These are phyloP conservation scores for Pachyramphus minor DNA, from an alignment of 2,113 vertebrate species.

Conservation along the genomic window DNA sequence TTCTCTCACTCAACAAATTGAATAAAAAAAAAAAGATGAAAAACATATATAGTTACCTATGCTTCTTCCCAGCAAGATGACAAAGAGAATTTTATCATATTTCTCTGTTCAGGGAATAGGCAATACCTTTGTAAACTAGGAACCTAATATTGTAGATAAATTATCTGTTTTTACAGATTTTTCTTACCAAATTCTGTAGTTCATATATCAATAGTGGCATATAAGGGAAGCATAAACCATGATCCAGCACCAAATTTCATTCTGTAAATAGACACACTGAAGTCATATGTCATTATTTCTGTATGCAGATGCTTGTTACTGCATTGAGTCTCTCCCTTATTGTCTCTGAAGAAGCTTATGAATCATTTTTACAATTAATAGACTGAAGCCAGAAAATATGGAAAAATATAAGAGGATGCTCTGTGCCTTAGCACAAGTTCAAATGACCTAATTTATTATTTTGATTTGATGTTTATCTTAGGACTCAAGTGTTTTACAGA, in stretches of 20 bases:
- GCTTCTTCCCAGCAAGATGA: neutral
- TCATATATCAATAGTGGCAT: neutral
- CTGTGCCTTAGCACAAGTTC: neutral
- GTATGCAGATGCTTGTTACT: neutral
- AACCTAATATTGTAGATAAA: neutral
- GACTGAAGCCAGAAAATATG: neutral
- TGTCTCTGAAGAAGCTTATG: neutral
- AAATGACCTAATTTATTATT: neutral
- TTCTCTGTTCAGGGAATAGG: neutral
- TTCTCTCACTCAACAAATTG: neutral
- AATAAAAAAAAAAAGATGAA: neutral
- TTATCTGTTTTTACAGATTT: neutral
- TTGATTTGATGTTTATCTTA: neutral
- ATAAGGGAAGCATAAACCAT: neutral
- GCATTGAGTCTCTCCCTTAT: neutral
- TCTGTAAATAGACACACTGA: neutral
- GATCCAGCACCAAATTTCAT: neutral
- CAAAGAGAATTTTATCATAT: neutral
- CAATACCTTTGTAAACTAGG: neutral
- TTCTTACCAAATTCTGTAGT: neutral
- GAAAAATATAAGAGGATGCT: neutral
- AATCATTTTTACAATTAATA: neutral
- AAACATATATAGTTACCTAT: conserved; percentile 26
- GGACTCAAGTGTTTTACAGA: neutral
- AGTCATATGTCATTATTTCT: neutral